Evolutionary conservation across 2,888 invertebrate genomes (phyloP), one percentile per base, ranked within the genome.

Genomic region (Cephus rjabovi): DNA sequence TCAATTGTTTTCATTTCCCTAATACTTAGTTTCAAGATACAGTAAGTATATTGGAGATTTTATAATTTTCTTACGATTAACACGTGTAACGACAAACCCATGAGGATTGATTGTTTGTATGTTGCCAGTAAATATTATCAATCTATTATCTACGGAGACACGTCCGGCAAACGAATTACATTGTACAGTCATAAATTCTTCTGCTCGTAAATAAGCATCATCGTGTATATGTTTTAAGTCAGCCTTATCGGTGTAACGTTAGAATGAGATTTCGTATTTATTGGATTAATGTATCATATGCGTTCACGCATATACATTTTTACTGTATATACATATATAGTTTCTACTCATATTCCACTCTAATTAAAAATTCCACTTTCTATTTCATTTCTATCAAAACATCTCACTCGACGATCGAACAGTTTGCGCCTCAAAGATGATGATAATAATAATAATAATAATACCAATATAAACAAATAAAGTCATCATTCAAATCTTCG

Each of bases 171-270:
- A 56, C 56, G 56, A 56, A 9, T 56, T 56, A 9, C 56, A 23
- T 56, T 56, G 23, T 56, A 56, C 56, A 56, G 56, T 56, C 6
- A 15, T 40, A 56, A 56, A 56, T 56, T 56, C 56, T 56, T 56
- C 9, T 56, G 56, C 56, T 56, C 23, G 23, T 23, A 56, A 23
- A 23, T 56, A 56, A 56, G 56, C 56, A 56, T 56, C 56, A 56
- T 56, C 30, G 23, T 71, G 33, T 34, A 71, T 71, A 71, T 71
- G 71, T 71, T 71, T 71, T 34, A 33, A 15, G 30, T 71, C 71
- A 71, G 71, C 71, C 71, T 71, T 71, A 71, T 71, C 33, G 31
- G 31, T 71, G 71, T 71, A 33, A 71, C 71, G 71, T 71, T 56
- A 56, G 56, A 56, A 56, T 56, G 56, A 56, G 23, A 56, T 23